Base-by-base conservation (phyloP, 2,888 invertebrate species). In the Netelia fuscicornis region DNA sequence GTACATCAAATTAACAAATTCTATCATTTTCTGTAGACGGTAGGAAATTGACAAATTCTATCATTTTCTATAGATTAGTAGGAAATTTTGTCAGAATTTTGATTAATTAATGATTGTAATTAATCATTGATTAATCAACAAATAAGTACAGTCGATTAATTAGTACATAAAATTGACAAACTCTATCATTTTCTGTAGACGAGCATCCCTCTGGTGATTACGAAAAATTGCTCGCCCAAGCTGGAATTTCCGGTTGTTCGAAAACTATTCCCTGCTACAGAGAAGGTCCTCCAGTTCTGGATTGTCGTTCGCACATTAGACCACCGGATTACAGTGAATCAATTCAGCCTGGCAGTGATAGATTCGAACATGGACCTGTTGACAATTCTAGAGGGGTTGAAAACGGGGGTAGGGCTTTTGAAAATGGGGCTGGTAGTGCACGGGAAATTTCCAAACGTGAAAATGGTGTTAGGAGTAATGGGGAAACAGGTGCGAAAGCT, bases 161-260 rank as follows among this genome's bases (percentile, higher is more conserved):
- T 20, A 54, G 30, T 3, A 30, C 30, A 76, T 23, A 48, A 54
- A 44, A 17, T 6, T 17, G 65, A 25, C 25, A 62, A 62, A 11
- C 62, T 30, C 30, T 17, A 25, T 30, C 10, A 9, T 11, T 62
- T 30, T 64, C 77, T 70, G 23, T 76, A 94, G 94, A 91, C 81
- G 94, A 94, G 87, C 94, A 94, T 90, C 95, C 95, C 0, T 95
- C 95, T 0, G 95, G 95, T 0, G 94, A 95, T 80, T 96, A 95
- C 89, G 95, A 95, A 64, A 94, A 95, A 82, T 93, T 96, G 0
- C 93, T 95, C 44, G 92, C 95, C 3, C 95, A 95, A 0, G 95
- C 95, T 0, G 95, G 95, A 17, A 62, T 76, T 37, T 54, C 76
- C 10, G 11, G 17, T 30, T 62, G 75, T 30, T 17, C 54, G 11